These are phyloP conservation scores for Chanos chanos DNA, from an alignment of 2,797 vertebrate species.

Conservation along the genomic window DNA sequence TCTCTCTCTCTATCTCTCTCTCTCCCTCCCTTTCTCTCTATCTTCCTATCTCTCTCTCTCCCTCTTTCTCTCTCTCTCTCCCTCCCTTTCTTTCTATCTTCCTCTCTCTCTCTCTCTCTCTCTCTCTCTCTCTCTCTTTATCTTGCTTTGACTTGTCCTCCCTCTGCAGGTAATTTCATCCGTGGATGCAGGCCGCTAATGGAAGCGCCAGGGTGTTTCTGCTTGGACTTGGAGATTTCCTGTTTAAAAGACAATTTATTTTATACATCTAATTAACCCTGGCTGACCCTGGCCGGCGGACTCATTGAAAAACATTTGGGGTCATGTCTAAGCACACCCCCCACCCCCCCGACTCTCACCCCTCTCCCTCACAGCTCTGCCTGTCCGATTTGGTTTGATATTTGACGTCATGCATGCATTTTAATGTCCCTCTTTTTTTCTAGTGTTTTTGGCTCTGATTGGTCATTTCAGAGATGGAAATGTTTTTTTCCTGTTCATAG, in stretches of 20 bases:
- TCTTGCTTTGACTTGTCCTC: conserved; percentile 26
- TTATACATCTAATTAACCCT: conserved; percentile 48
- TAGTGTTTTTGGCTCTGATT: not conserved
- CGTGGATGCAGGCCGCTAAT: conserved; percentile 58
- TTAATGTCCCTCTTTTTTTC: not conserved
- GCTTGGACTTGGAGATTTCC: conserved; percentile 50
- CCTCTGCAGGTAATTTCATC: conserved; percentile 60
- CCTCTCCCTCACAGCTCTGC: too few species aligned
- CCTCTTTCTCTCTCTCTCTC: not conserved
- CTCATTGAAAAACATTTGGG: conserved; percentile 15
- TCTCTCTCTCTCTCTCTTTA: not conserved
- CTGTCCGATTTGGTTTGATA: not conserved
- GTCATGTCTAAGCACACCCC: conserved; percentile 7
- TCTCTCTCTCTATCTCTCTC: too few species aligned
- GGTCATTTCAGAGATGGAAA: too few species aligned
- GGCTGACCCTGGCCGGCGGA: conserved; percentile 51
- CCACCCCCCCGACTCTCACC: not conserved
- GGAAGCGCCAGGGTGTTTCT: conserved; percentile 54
- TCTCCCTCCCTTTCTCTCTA: too few species aligned
- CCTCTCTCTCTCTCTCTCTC: not conserved
- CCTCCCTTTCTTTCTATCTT: conserved; percentile 9
- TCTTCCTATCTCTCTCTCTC: conserved; percentile 7
- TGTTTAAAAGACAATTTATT: conserved; percentile 42
- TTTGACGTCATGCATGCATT: not conserved
- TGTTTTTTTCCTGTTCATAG: too few species aligned